A percentile compares a stretch with the other conserved stretches of the same genome.
These are phyloP conservation scores for Trinorchestia longiramus DNA, from an alignment of 1,140 invertebrate genomes.

Conservation along the genomic window DNA sequence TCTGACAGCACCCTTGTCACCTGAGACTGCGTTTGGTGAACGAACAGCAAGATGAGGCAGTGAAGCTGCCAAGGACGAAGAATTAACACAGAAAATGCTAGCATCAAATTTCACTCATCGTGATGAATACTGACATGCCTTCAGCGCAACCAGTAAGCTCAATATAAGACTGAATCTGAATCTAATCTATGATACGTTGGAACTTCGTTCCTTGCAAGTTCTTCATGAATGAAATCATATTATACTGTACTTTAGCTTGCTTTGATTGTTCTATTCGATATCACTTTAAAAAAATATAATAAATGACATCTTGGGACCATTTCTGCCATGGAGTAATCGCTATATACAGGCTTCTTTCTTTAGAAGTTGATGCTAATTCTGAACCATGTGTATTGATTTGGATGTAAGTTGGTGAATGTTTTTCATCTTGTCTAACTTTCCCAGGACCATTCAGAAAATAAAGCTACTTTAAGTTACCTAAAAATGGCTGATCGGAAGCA, in stretches of 20 bases:
- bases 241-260: background rate
- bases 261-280: background rate
- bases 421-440: background rate
- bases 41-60: background rate
- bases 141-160: background rate
- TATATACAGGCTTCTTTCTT: background rate
- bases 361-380: background rate
- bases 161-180: background rate
- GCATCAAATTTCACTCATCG: background rate
- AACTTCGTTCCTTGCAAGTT: background rate
- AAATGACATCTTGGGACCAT: background rate
- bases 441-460: background rate
- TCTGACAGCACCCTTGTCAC: background rate
- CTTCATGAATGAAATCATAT: background rate
- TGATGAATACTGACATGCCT: background rate
- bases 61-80: background rate
- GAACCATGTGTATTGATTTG: too few relatives aligned
- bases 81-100: background rate
- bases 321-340: background rate
- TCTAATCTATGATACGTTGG: background rate
- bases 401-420: background rate
- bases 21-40: background rate
- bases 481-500: background rate
- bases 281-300: background rate
- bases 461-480: background rate